phyloP scores from a whole-genome alignment of 2,797 vertebrate genomes.

The Scleropages formosus region DNA sequence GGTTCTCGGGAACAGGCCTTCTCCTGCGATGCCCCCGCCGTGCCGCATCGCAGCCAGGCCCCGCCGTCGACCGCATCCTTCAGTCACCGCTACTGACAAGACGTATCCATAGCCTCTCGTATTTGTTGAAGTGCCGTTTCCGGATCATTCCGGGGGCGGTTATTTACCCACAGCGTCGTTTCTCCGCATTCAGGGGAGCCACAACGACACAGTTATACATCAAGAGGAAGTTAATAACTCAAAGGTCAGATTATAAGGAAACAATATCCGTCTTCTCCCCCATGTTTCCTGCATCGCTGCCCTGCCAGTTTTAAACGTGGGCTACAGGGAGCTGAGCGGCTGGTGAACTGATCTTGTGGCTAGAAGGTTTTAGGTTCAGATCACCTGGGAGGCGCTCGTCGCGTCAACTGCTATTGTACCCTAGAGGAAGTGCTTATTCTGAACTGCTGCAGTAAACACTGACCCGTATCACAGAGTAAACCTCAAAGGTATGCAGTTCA shows the following conservation, averaged over 20 bases:
- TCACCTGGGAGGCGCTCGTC: background rate
- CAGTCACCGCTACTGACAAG: slow-evolving; percentile 44
- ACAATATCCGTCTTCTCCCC: slow-evolving; percentile 75
- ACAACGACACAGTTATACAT: slow-evolving; percentile 70
- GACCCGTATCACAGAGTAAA: too few species aligned
- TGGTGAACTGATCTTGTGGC: background rate
- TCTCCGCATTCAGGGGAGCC: slow-evolving; percentile 59
- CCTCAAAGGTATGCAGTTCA: too few species aligned
- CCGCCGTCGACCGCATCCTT: background rate
- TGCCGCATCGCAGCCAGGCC: background rate
- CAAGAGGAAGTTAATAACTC: slow-evolving; percentile 71
- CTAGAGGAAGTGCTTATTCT: background rate
- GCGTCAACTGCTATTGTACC: background rate
- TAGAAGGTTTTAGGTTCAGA: background rate
- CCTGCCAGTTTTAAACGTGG: slow-evolving; percentile 56
- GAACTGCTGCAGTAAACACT: background rate
- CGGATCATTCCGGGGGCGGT: slow-evolving; percentile 45
- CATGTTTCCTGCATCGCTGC: slow-evolving; percentile 54
- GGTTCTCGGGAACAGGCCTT: slow-evolving; percentile 8
- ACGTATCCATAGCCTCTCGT: slow-evolving; percentile 39
- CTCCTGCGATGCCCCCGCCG: slow-evolving; percentile 3
- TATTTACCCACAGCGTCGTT: slow-evolving; percentile 56
- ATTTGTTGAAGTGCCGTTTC: slow-evolving; percentile 44
- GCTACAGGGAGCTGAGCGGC: background rate
- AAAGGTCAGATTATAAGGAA: slow-evolving; percentile 80